phyloP scores from a whole-genome alignment of 2,797 vertebrate species.

The Helostoma temminkii region DNA sequence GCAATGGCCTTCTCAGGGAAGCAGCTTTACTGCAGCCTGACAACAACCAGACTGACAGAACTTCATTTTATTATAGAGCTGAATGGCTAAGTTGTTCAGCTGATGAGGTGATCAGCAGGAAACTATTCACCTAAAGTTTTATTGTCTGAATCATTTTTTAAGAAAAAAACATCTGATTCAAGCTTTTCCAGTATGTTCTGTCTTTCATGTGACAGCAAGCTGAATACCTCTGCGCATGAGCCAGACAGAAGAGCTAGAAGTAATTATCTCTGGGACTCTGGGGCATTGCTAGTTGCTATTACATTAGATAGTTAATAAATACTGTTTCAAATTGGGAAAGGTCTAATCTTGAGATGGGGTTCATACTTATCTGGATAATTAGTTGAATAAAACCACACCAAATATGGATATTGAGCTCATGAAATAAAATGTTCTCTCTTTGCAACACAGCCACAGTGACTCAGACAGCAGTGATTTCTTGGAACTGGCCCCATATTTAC shows the following conservation, averaged over 20 bases:
- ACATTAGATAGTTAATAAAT: too few relatives aligned
- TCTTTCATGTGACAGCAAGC: not conserved
- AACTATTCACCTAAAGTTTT: too few relatives aligned
- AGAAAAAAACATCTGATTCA: too few relatives aligned
- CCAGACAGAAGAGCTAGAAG: not conserved
- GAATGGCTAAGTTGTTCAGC: too few relatives aligned
- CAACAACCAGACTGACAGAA: not conserved
- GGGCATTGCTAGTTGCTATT: not conserved
- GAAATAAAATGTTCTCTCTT: not conserved
- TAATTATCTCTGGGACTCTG: not conserved
- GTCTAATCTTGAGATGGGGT: too few relatives aligned
- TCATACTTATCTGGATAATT: not conserved
- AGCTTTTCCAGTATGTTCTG: not conserved
- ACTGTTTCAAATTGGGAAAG: too few relatives aligned
- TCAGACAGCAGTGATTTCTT: not conserved
- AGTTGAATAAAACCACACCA: not conserved
- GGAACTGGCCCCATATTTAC: conserved; percentile 2
- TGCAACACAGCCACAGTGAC: not conserved
- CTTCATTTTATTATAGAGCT: not conserved
- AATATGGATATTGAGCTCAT: not conserved
- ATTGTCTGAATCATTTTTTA: too few relatives aligned
- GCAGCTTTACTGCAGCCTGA: not conserved
- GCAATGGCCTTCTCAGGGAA: not conserved
- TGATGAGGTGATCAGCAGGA: too few relatives aligned
- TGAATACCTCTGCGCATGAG: not conserved